Base-by-base conservation (phyloP, 2,113 vertebrate species). In the Corydoras sp. region DNA sequence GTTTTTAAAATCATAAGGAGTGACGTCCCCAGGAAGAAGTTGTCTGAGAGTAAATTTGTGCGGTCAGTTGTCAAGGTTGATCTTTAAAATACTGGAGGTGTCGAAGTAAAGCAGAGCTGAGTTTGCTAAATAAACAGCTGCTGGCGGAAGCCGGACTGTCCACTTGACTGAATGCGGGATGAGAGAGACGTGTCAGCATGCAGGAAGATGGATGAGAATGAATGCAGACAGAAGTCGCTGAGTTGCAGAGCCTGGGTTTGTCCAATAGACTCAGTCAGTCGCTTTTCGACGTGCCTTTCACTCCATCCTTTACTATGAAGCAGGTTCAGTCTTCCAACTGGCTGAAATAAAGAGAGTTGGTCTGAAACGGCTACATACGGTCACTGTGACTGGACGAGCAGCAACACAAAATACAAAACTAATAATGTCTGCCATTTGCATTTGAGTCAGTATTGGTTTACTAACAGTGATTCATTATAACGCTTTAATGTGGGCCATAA, bases 121-220 rank as follows among this genome's bases (percentile, higher is more conserved):
- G 54, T 49, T 53, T 58, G 54, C 58, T 35, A 15, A 49, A 24
- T 43, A 54, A 70, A 74, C 18, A 10, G 18, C 12, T 43, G 62
- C 43, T 58, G 71, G 65, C 65, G 77, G 68, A 73, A 62, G 68
- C 49, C 9, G 15, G 35, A 4, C 18, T 58, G n/a, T 76, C 73
- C 76, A 69, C 70, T 68, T 65, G 50, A 79, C 76, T 68, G 71
- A 74, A 71, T 10, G 60, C 50, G 31, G 78, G 70, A 56, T 31
- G 43, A 61, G 76, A 79, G 71, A 55, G 56, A 71, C 75, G 73
- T 80, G 77, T 87, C 81, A 77, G 60, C 72, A 80, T 62, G 64
- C 15, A 54, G 65, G 59, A 78, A 81, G 82, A 85, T 79, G 81
- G 80, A 83, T 83, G 78, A 76, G 58, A 64, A 58, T 9, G 69